phyloP scores from a whole-genome alignment of 2,888 invertebrate species.

The Caenorhabditis sp. region DNA sequence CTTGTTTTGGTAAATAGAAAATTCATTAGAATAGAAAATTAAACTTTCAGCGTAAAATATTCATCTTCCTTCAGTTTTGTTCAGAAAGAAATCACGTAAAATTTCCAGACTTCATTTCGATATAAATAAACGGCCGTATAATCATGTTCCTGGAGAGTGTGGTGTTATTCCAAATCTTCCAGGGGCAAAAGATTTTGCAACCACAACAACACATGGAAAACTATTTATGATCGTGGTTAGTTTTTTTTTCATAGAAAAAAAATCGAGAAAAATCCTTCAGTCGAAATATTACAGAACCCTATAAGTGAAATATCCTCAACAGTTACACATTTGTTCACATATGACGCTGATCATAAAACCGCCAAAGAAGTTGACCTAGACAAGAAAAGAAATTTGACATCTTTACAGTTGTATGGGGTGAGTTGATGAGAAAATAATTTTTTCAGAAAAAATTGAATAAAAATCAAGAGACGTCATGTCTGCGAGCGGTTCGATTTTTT shows the following conservation, averaged over 20 bases:
- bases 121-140: slow-evolving; percentile 59
- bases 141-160: slow-evolving; percentile 64
- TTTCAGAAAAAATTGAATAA: background rate
- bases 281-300: slow-evolving; percentile 19
- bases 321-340: slow-evolving; percentile 27
- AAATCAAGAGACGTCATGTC: too few relatives aligned
- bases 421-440: background rate
- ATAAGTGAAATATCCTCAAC: background rate
- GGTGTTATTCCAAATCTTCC: slow-evolving; percentile 39
- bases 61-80: too few relatives aligned
- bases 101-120: slow-evolving; percentile 61
- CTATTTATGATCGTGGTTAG: slow-evolving; percentile 14
- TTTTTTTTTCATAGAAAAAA: background rate
- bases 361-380: slow-evolving; percentile 20
- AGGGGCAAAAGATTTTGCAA: slow-evolving; percentile 18
- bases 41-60: too few relatives aligned
- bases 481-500: too few relatives aligned
- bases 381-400: slow-evolving; percentile 10
- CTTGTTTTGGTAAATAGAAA: background rate
- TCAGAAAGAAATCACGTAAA: too few relatives aligned
- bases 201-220: slow-evolving; percentile 8
- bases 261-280: background rate
- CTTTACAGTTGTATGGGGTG: background rate
- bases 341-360: slow-evolving; percentile 27
- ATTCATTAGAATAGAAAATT: background rate